Evolutionary conservation across 2,888 invertebrate genomes (phyloP).

Genomic region (Sylvicola fuscatus): DNA sequence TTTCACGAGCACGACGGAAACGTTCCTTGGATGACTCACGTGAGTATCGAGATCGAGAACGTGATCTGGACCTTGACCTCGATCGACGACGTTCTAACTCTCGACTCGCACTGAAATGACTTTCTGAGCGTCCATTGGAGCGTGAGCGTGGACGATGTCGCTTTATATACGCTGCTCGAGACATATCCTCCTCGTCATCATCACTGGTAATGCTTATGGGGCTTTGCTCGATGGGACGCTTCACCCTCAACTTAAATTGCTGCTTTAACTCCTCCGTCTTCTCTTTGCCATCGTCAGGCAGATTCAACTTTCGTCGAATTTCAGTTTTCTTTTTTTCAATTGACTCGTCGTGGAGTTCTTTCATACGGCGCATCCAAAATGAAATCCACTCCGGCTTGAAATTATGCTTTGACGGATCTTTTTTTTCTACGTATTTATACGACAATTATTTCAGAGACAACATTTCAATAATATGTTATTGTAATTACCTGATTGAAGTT

Average conservation of each 20-base stretch:
- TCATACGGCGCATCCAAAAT: slow-evolving; percentile 67
- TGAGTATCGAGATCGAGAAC: slow-evolving; percentile 7
- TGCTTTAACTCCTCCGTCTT: slow-evolving; percentile 19
- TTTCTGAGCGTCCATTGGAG: slow-evolving; percentile 8
- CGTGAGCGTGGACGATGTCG: slow-evolving; percentile 13
- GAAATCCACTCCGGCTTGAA: slow-evolving; percentile 79
- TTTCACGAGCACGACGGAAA: slow-evolving; percentile 3
- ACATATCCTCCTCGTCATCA: slow-evolving; percentile 4
- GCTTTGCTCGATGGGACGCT: background rate
- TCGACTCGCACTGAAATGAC: background rate
- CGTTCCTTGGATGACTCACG: slow-evolving; percentile 3
- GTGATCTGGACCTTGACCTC: background rate
- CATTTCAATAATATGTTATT: background rate
- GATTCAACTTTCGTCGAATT: slow-evolving; percentile 37
- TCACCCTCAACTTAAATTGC: slow-evolving; percentile 18
- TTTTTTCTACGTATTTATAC: slow-evolving; percentile 12
- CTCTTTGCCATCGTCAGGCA: slow-evolving; percentile 27
- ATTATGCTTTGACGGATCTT: slow-evolving; percentile 57
- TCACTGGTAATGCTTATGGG: slow-evolving; percentile 1
- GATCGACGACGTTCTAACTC: slow-evolving; percentile 4
- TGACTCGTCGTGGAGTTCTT: slow-evolving; percentile 52
- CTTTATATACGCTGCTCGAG: slow-evolving; percentile 8
- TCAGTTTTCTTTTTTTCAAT: slow-evolving; percentile 43
- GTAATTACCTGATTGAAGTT: slow-evolving; percentile 41
- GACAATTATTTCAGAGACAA: background rate